Conservation (phyloP, 2,113 vertebrate genomes). For the Pygoscelis adeliae region DNA sequence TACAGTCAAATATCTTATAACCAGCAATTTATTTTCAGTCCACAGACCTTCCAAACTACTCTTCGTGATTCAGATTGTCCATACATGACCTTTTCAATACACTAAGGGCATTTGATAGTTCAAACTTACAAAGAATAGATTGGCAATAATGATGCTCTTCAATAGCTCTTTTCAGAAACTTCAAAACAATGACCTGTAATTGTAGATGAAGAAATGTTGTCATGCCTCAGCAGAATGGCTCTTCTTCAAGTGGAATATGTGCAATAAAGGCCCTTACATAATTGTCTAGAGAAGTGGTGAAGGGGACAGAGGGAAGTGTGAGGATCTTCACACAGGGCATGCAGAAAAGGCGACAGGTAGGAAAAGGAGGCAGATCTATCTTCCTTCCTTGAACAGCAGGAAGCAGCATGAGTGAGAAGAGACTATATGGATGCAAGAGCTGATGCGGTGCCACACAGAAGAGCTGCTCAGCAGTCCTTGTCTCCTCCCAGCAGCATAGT, state of each 20-base stretch:
- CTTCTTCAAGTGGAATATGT: not conserved
- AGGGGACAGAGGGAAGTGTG: not conserved
- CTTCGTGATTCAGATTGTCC: not conserved
- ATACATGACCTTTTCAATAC: not conserved
- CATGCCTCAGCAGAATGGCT: not conserved
- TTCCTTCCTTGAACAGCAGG: not conserved
- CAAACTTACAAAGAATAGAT: not conserved
- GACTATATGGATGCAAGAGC: not conserved
- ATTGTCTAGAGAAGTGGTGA: not conserved
- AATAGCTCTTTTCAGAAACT: slow-evolving; percentile 4
- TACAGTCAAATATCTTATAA: not conserved
- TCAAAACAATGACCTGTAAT: slow-evolving; percentile 27
- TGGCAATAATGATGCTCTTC: not conserved
- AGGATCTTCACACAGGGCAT: not conserved
- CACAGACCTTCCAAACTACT: not conserved
- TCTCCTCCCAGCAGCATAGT: not conserved
- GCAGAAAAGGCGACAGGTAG: not conserved
- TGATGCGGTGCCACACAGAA: not conserved
- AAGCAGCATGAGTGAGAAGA: not conserved
- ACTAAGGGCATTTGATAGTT: not conserved
- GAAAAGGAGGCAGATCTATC: not conserved
- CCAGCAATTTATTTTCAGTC: slow-evolving; percentile 14
- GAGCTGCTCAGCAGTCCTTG: not conserved
- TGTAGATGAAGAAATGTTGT: not conserved
- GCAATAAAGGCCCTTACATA: not conserved